Evolutionary conservation across 1,140 invertebrate species (phyloP).

Genomic region (Manduca sexta): DNA sequence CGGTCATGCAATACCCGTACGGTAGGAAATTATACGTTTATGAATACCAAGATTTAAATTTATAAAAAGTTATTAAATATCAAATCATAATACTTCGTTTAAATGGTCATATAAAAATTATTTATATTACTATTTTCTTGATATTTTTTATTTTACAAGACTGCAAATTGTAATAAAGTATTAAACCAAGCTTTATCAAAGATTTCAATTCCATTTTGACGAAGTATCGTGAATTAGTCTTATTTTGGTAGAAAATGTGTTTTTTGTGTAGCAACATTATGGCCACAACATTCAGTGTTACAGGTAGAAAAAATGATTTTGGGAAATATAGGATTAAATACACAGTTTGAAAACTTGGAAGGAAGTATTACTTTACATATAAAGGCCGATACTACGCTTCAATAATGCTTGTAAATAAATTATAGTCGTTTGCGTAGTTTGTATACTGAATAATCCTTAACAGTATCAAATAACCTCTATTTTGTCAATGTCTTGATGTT

Average conservation of each 20-base stretch:
- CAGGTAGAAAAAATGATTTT: not conserved
- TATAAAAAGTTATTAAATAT: not conserved
- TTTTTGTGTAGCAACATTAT: conserved; percentile 17
- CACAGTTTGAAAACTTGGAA: too few species aligned
- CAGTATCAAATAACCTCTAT: too few species aligned
- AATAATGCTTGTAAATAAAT: conserved; percentile 16
- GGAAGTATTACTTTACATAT: too few species aligned
- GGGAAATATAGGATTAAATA: too few species aligned
- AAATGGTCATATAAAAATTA: conserved; percentile 7
- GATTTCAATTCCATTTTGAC: conserved; percentile 17
- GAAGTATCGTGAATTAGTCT: conserved; percentile 27
- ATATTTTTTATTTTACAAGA: conserved; percentile 32
- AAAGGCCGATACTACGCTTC: not conserved
- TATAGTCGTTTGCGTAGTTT: conserved; percentile 15
- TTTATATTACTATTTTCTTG: conserved; percentile 14
- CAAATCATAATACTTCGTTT: conserved; percentile 26
- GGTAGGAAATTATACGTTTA: not conserved
- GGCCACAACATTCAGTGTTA: conserved; percentile 10
- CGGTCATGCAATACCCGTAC: too few species aligned
- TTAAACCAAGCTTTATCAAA: conserved; percentile 20
- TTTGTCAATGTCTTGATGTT: too few species aligned
- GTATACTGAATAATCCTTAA: too few species aligned
- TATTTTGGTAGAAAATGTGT: conserved; percentile 1
- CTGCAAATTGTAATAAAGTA: conserved; percentile 28
- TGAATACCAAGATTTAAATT: not conserved